Evolutionary conservation across 2,888 invertebrate species (phyloP).

Genomic region (Acronicta psi): DNA sequence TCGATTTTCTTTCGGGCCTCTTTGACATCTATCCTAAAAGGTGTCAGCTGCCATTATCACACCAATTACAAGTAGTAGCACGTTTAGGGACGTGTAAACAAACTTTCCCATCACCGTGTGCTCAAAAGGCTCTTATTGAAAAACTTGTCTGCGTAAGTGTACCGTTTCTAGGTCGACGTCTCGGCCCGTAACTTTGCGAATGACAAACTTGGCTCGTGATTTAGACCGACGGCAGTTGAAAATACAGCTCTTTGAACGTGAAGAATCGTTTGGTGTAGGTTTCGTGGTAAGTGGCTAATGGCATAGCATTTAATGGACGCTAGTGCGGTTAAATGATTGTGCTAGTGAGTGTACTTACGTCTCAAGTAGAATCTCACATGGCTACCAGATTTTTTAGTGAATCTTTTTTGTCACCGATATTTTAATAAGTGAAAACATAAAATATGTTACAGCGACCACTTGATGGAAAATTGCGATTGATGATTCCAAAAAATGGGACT

Average conservation of each 20-base stretch:
- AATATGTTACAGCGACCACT: no score
- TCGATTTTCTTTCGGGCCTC: no score
- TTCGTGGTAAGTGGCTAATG: slow-evolving; percentile 5
- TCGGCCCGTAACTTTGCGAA: slow-evolving; percentile 65
- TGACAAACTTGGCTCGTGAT: slow-evolving; percentile 71
- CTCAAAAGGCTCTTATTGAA: slow-evolving; percentile 77
- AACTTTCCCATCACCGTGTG: slow-evolving; percentile 48
- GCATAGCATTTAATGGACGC: background rate
- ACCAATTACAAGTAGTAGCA: slow-evolving; percentile 30
- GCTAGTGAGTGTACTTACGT: background rate
- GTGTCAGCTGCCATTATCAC: slow-evolving; percentile 20
- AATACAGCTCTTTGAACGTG: slow-evolving; percentile 62
- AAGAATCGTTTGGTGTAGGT: slow-evolving; percentile 45
- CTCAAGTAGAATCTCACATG: no score
- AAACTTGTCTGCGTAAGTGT: slow-evolving; percentile 72
- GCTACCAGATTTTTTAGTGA: no score
- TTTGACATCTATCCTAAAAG: background rate
- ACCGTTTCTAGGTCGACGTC: slow-evolving; percentile 74
- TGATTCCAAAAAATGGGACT: no score
- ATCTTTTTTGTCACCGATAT: no score
- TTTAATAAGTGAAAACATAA: no score
- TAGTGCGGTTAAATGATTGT: background rate
- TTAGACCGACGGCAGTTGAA: slow-evolving; percentile 66
- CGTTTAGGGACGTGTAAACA: slow-evolving; percentile 23
- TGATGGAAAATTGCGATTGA: no score